Conservation (phyloP, 2,113 vertebrate genomes). For the Oncorhynchus nerka region DNA sequence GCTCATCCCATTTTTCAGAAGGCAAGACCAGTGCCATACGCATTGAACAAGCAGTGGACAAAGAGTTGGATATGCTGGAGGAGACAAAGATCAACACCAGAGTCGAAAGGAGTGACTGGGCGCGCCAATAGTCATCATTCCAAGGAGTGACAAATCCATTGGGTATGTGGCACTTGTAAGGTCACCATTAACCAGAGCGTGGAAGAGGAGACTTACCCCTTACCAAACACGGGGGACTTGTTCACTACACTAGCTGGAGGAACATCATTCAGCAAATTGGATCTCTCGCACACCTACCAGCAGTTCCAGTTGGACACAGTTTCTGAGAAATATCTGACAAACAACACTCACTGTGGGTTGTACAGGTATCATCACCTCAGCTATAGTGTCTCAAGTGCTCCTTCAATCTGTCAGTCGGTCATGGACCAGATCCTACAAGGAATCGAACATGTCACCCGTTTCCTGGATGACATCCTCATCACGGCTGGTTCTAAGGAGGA, state of each 20-base stretch:
- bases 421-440: slow-evolving; percentile 24
- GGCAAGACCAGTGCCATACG: slow-evolving; percentile 14
- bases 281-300: too few relatives aligned
- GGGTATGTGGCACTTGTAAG: background rate
- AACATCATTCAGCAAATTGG: too few relatives aligned
- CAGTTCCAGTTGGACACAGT: too few relatives aligned
- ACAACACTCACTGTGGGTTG: too few relatives aligned
- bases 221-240: too few relatives aligned
- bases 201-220: too few relatives aligned
- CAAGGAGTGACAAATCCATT: slow-evolving; percentile 5
- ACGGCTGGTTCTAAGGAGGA: slow-evolving; percentile 2
- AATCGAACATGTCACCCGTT: slow-evolving; percentile 19
- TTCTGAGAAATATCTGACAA: too few relatives aligned
- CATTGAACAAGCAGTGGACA: slow-evolving; percentile 17
- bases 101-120: slow-evolving; percentile 5
- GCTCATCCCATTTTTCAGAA: slow-evolving; percentile 2
- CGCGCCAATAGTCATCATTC: slow-evolving; percentile 4
- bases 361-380: too few relatives aligned
- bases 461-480: slow-evolving; percentile 24
- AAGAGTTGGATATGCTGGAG: slow-evolving; percentile 8
- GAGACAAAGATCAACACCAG: background rate
- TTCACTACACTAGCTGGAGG: too few relatives aligned
- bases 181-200: too few relatives aligned
- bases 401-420: slow-evolving; percentile 9
- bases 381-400: background rate